Percentiles rank a stretch among this genome's conserved stretches.
Conservation (phyloP, 2,797 vertebrate species). For the Serranus cabrilla region DNA sequence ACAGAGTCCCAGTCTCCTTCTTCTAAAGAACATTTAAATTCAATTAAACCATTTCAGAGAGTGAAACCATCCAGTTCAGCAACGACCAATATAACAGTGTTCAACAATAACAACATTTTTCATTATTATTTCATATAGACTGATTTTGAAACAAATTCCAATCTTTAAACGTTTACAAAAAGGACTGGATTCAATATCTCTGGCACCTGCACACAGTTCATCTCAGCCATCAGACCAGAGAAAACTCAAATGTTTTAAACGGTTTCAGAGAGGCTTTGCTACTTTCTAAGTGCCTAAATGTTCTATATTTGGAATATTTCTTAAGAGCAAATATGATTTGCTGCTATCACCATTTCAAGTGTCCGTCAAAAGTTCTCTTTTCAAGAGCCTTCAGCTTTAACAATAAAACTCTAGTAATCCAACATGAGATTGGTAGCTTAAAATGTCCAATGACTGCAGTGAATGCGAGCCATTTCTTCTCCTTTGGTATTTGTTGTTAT, state of each 20-base stretch:
- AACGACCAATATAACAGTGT: conserved; percentile 53
- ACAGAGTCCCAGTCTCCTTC: conserved; percentile 67
- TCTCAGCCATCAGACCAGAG: conserved; percentile 41
- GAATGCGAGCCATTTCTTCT: conserved; percentile 64
- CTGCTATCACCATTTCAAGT: conserved; percentile 39
- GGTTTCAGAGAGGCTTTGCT: conserved; percentile 51
- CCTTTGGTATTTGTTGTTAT: conserved; percentile 80
- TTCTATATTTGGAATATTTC: conserved; percentile 61
- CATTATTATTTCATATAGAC: conserved; percentile 28
- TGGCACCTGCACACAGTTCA: conserved; percentile 52
- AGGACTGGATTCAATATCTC: conserved; percentile 41
- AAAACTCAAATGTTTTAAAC: conserved; percentile 28
- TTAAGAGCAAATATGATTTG: conserved; percentile 50
- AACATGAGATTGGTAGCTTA: conserved; percentile 72
- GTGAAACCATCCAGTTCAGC: conserved; percentile 53
- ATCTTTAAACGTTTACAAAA: conserved; percentile 22
- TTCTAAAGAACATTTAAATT: conserved; percentile 55
- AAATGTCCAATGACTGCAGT: conserved; percentile 69
- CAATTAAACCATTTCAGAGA: conserved; percentile 41
- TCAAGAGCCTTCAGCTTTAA: conserved; percentile 70
- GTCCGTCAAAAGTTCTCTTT: conserved; percentile 60
- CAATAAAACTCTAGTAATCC: conserved; percentile 60
- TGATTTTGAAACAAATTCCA: conserved; percentile 32
- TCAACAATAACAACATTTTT: conserved; percentile 43
- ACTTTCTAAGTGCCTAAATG: conserved; percentile 55